phyloP scores from a whole-genome alignment of 2,113 vertebrate species.

The Nansenia antarctica region DNA sequence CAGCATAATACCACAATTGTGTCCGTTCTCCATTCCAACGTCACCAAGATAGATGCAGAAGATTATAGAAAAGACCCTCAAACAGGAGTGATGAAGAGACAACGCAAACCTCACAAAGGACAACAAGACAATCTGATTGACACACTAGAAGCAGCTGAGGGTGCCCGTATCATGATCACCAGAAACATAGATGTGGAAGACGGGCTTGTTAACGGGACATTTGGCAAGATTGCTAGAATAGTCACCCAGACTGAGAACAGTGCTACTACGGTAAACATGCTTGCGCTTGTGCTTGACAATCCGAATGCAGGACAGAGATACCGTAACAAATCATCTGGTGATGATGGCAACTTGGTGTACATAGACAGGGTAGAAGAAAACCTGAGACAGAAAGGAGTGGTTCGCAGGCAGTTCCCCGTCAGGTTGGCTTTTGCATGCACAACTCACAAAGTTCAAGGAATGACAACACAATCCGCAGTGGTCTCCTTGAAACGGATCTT shows the following conservation, averaged over 20 bases:
- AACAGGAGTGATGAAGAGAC: not conserved
- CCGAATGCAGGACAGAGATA: conserved; percentile 6
- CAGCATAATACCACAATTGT: no score
- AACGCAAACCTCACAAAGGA: not conserved
- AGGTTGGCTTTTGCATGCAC: conserved; percentile 34
- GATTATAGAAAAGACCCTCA: not conserved
- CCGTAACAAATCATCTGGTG: not conserved
- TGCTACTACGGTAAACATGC: conserved; percentile 13
- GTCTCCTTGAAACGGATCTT: conserved; percentile 25
- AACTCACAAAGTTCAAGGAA: conserved; percentile 41
- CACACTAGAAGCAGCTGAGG: not conserved
- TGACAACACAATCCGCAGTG: conserved; percentile 23
- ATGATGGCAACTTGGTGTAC: conserved; percentile 20
- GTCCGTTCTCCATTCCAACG: no score
- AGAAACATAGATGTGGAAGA: not conserved
- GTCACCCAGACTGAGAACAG: not conserved
- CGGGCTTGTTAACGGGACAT: not conserved
- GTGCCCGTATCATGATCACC: not conserved
- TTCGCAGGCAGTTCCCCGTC: conserved; percentile 28
- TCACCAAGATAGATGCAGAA: not conserved
- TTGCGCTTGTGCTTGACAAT: conserved; percentile 34
- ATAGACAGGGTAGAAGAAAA: conserved; percentile 34
- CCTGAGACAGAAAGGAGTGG: conserved; percentile 19
- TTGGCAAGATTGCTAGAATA: conserved; percentile 15
- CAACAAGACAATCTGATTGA: not conserved